Percentiles rank a stretch among this genome's conserved stretches.
Evolutionary conservation across 1,140 invertebrate genomes (phyloP).

Genomic region (Platorchestia sp.): DNA sequence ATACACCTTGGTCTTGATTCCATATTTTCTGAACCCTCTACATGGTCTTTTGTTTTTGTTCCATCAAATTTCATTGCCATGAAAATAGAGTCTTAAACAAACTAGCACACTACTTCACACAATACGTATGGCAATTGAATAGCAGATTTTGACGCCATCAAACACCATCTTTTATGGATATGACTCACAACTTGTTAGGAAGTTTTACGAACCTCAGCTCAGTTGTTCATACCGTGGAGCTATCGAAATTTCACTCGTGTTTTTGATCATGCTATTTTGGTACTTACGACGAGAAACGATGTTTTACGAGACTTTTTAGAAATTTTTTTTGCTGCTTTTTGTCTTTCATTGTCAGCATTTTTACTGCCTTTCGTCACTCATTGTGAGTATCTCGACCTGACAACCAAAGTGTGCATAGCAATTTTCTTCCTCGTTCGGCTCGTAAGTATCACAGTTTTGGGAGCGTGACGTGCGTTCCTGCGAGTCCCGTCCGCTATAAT

Average conservation of each 20-base stretch:
- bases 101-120: too few species aligned
- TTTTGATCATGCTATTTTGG: background rate
- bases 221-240: background rate
- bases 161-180: too few species aligned
- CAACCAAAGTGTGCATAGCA: background rate
- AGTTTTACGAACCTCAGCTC: background rate
- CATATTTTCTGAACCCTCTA: too few species aligned
- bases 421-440: background rate
- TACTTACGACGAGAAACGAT: background rate
- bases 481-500: background rate
- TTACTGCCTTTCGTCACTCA: background rate
- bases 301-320: background rate
- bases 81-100: too few species aligned
- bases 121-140: too few species aligned
- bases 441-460: background rate
- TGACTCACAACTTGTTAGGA: background rate
- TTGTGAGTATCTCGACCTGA: background rate
- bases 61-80: too few species aligned
- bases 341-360: background rate
- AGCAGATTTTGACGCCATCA: too few species aligned
- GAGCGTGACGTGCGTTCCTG: background rate
- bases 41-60: too few species aligned
- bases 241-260: background rate
- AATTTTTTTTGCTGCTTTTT: too few species aligned
- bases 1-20: too few species aligned